These are phyloP conservation scores for Xiphydria camelus DNA, from an alignment of 2,888 invertebrate species.

Conservation along the genomic window DNA sequence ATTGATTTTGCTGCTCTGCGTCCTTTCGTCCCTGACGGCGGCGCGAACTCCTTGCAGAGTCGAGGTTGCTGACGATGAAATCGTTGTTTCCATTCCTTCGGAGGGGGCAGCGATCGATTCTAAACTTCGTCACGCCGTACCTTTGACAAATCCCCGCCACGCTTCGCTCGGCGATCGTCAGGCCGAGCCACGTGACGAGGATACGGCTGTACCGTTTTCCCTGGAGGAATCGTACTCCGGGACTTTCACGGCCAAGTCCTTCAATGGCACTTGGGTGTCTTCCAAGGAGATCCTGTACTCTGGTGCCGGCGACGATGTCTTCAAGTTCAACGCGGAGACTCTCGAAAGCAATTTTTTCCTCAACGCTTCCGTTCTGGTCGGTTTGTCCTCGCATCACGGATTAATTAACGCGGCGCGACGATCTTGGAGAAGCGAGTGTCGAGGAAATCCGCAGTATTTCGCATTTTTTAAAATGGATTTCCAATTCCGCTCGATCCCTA, in stretches of 20 bases:
- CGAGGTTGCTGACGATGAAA: neutral
- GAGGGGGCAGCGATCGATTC: neutral
- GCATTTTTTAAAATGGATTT: too few species aligned
- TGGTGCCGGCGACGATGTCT: slow-evolving; percentile 33
- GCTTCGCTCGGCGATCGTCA: too few species aligned
- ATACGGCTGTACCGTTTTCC: slow-evolving; percentile 37
- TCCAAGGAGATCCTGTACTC: slow-evolving; percentile 48
- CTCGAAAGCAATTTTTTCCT: slow-evolving; percentile 28
- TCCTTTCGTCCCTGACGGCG: too few species aligned
- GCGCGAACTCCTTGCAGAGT: neutral
- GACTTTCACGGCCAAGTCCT: slow-evolving; percentile 43
- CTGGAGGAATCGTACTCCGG: slow-evolving; percentile 53
- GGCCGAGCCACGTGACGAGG: slow-evolving; percentile 3
- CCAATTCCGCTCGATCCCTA: too few species aligned
- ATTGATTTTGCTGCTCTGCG: too few species aligned
- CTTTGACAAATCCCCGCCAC: too few species aligned
- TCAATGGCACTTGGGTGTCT: slow-evolving; percentile 60
- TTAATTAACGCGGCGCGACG: too few species aligned
- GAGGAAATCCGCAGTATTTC: too few species aligned
- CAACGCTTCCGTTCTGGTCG: slow-evolving; percentile 25
- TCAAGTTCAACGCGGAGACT: slow-evolving; percentile 43
- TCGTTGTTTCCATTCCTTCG: too few species aligned
- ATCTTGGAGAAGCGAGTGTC: too few species aligned
- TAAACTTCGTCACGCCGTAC: too few species aligned
- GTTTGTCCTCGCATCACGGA: too few species aligned